These are phyloP conservation scores for Pachyramphus minor DNA, from an alignment of 2,113 vertebrate species.

Conservation along the genomic window DNA sequence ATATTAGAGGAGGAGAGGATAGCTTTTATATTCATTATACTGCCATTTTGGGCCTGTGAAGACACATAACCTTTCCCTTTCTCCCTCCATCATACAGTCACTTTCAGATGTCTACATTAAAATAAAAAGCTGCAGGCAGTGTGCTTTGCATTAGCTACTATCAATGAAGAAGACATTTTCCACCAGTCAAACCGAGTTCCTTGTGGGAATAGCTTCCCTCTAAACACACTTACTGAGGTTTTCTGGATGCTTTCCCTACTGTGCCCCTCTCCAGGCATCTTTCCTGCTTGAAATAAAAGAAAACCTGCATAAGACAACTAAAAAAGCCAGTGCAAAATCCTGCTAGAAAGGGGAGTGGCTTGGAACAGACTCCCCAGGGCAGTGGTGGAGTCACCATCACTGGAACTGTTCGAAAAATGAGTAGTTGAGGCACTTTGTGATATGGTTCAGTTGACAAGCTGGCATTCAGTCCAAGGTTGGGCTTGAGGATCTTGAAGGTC, in stretches of 20 bases:
- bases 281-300: background rate
- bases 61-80: conserved; percentile 72
- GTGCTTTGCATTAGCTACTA: conserved; percentile 64
- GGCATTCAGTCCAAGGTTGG: background rate
- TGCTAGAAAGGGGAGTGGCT: background rate
- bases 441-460: background rate
- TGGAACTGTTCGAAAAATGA: background rate
- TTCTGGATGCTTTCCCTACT: background rate
- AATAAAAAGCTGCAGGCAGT: conserved; percentile 71
- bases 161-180: conserved; percentile 67
- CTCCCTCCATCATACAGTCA: conserved; percentile 69
- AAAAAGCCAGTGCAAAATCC: background rate
- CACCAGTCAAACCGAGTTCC: conserved; percentile 53
- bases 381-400: background rate
- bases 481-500: background rate
- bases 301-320: background rate
- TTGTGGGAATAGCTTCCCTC: conserved; percentile 42
- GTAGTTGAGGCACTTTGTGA: too few relatives aligned
- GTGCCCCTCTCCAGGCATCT: background rate
- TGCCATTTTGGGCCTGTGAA: conserved; percentile 68
- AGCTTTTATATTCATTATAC: conserved; percentile 72
- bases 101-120: conserved; percentile 71
- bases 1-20: conserved; percentile 72
- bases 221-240: background rate
- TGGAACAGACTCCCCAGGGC: background rate